These are phyloP conservation scores for Ennomos quercinarius DNA, from an alignment of 2,888 invertebrate genomes.

Conservation along the genomic window DNA sequence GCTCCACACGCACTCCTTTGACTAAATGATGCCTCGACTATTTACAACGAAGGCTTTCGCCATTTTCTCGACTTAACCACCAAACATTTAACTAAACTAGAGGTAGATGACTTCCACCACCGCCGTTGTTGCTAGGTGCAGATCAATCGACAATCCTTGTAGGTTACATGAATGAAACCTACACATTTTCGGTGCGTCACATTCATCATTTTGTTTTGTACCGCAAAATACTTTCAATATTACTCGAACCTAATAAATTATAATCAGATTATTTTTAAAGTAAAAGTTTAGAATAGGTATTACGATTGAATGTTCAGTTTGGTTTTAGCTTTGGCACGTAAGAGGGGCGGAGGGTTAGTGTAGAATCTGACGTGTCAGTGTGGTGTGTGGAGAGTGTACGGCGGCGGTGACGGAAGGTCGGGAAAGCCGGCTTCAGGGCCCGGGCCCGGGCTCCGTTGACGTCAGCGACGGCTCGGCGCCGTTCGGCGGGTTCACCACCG, in stretches of 20 bases:
- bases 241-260: constrained; percentile 22
- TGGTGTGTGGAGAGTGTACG: constrained; percentile 68
- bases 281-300: constrained; percentile 13
- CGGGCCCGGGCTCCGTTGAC: constrained; percentile 80
- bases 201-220: constrained; percentile 53
- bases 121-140: constrained; percentile 75
- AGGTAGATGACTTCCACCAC: constrained; percentile 64
- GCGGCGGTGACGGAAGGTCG: constrained; percentile 80
- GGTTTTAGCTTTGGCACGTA: constrained; percentile 69
- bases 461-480: constrained; percentile 82
- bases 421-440: constrained; percentile 77
- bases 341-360: constrained; percentile 71
- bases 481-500: constrained; percentile 74
- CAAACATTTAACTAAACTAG: constrained; percentile 63
- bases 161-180: constrained; percentile 81
- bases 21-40: constrained; percentile 78
- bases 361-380: constrained; percentile 72
- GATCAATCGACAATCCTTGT: constrained; percentile 71
- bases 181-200: constrained; percentile 66
- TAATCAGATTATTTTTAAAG: constrained; percentile 12
- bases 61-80: constrained; percentile 69
- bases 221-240: constrained; percentile 40
- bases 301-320: constrained; percentile 42
- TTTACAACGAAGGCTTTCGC: constrained; percentile 65
- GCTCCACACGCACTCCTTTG: constrained; percentile 72